Evolutionary conservation across 2,888 invertebrate species (phyloP).

Genomic region (Yponomeuta cagnagella): DNA sequence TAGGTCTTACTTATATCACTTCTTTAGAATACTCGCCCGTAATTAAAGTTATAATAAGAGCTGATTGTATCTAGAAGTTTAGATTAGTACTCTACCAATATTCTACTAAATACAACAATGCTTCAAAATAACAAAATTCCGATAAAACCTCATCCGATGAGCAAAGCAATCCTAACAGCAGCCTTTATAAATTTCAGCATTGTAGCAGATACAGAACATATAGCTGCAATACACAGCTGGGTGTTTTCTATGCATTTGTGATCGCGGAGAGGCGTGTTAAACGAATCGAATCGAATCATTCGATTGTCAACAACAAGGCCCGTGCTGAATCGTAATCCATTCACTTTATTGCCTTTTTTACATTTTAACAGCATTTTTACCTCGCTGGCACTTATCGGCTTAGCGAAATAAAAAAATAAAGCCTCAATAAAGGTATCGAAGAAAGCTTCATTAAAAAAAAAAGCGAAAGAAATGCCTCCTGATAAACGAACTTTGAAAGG

Average conservation of each 20-base stretch:
- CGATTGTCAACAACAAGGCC: conserved; percentile 9
- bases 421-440: background rate
- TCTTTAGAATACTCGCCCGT: no score
- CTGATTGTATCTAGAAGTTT: no score
- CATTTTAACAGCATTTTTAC: background rate
- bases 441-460: background rate
- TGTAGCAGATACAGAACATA: conserved; percentile 24
- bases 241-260: conserved; percentile 14
- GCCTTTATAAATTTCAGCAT: conserved; percentile 35
- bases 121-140: no score
- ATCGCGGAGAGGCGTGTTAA: conserved; percentile 19
- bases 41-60: no score
- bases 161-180: conserved; percentile 17
- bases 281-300: conserved; percentile 20
- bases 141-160: no score
- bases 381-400: background rate
- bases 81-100: no score
- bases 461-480: conserved; percentile 23
- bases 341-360: background rate
- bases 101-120: no score
- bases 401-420: background rate
- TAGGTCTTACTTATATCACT: no score
- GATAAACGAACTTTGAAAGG: conserved; percentile 59
- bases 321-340: conserved; percentile 6
- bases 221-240: conserved; percentile 15